Conservation (phyloP, 1,140 invertebrate species). For the Epicauta chinensis region DNA sequence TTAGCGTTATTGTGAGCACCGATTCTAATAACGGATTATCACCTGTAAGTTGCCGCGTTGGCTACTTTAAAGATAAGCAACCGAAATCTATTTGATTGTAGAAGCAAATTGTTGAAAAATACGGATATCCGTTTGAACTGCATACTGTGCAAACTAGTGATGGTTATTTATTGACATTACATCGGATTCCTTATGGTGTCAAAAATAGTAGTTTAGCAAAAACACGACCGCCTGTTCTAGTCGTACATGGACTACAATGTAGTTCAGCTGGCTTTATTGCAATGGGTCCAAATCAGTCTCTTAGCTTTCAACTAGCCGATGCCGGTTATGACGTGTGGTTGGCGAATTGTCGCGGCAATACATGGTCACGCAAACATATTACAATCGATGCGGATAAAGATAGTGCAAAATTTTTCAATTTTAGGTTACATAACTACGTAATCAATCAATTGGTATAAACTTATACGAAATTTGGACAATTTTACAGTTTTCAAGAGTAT, state of each 20-base stretch:
- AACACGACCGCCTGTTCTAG: conserved; percentile 33
- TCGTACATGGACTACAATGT: conserved; percentile 63
- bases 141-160: conserved; percentile 60
- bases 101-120: conserved; percentile 38
- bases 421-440: too few relatives aligned
- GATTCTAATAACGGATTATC: too few relatives aligned
- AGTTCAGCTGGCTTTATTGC: conserved; percentile 46
- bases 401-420: conserved; percentile 6
- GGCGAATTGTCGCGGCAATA: conserved; percentile 48
- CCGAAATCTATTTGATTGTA: too few relatives aligned
- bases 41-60: too few relatives aligned
- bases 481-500: conserved; percentile 55
- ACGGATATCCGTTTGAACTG: conserved; percentile 57
- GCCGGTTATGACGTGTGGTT: conserved; percentile 62
- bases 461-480: conserved; percentile 47
- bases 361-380: conserved; percentile 7
- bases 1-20: too few relatives aligned
- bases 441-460: conserved; percentile 8
- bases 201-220: conserved; percentile 27
- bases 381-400: conserved; percentile 1
- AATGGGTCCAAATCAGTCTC: conserved; percentile 28
- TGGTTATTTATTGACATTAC: conserved; percentile 61
- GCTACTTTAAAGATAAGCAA: too few relatives aligned
- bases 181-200: conserved; percentile 51
- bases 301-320: conserved; percentile 54